phyloP scores from a whole-genome alignment of 2,113 vertebrate genomes.

The Uropsilus gracilis region DNA sequence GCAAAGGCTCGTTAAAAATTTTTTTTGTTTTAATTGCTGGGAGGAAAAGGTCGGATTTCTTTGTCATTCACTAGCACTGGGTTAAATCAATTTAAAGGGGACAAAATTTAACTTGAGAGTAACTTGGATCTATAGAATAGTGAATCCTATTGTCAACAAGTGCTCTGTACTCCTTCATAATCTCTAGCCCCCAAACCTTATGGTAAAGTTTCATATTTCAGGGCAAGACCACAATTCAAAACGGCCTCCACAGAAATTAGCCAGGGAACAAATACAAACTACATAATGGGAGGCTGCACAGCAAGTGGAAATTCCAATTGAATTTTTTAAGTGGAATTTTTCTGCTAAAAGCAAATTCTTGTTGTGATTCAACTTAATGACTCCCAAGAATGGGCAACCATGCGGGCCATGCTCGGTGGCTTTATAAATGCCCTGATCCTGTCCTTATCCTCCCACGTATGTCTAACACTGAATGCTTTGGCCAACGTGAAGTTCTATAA shows the following conservation, averaged over 20 bases:
- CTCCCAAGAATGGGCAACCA: not conserved
- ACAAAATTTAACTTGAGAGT: conserved; percentile 14
- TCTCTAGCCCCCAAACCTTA: conserved; percentile 1
- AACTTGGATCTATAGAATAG: conserved; percentile 19
- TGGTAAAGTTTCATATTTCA: not conserved
- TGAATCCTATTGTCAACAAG: not conserved
- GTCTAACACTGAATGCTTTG: not conserved
- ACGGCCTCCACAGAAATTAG: not conserved
- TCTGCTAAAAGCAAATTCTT: conserved; percentile 51
- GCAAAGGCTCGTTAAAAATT: too few relatives aligned
- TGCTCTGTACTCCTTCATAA: conserved; percentile 9
- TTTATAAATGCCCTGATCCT: not conserved
- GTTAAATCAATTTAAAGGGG: not conserved
- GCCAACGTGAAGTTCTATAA: not conserved
- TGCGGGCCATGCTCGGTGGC: not conserved
- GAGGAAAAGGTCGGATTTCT: not conserved
- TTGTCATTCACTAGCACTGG: conserved; percentile 12
- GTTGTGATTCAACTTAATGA: not conserved
- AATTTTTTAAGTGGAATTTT: conserved; percentile 16
- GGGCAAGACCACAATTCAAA: not conserved
- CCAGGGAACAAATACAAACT: not conserved
- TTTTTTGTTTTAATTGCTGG: too few relatives aligned
- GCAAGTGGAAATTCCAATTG: not conserved
- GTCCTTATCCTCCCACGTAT: not conserved
- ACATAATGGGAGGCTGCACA: not conserved